Base-by-base conservation (phyloP, 64 coral and sea anemone species). In the Astreopora myriophthalma region DNA sequence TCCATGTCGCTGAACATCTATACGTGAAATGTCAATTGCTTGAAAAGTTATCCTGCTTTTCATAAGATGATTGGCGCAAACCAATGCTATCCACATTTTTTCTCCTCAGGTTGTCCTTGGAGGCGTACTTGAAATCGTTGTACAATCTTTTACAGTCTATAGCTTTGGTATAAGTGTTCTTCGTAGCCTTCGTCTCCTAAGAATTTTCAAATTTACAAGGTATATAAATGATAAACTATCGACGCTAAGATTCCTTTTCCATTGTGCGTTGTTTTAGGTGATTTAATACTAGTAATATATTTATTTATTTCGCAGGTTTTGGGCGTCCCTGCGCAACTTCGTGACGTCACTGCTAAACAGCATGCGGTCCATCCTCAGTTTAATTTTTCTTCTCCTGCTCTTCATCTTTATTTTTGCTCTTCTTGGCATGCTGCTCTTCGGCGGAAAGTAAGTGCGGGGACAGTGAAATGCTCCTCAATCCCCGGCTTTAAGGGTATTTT, bases 161-260 rank as follows among this genome's bases (percentile, higher is more conserved):
- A 99, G 94, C 73, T 90, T 93, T 81, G 94, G 97, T 14, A 96
- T 95, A 29, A 99, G 97, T 35, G 97, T 99, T 11, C 49, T 99
- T 36, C 94, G 97, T 8, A 95, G 90, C 91, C 70, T 99, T 42
- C 87, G 97, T 63, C 94, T 99, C 69, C 63, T 99, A 36, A 80
- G 97, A 83, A 71, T 99, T 90, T 99, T 99, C 27, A 99, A 99
- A 93, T 95, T 99, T 24, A 99, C 97, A 85, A 96, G 97, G 97
- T 99, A 34, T 38, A 57, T 64, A 46, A 46, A 46, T 46, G 11
- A 46, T n/a, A n/a, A n/a, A n/a, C n/a, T n/a, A n/a, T n/a, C n/a
- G n/a, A n/a, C n/a, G n/a, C n/a, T n/a, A n/a, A n/a, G n/a, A n/a
- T n/a, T n/a, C n/a, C n/a, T n/a, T n/a, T n/a, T n/a, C n/a, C n/a